These are phyloP conservation scores for Labroides dimidiatus DNA, from an alignment of 2,797 vertebrate genomes.

Conservation along the genomic window DNA sequence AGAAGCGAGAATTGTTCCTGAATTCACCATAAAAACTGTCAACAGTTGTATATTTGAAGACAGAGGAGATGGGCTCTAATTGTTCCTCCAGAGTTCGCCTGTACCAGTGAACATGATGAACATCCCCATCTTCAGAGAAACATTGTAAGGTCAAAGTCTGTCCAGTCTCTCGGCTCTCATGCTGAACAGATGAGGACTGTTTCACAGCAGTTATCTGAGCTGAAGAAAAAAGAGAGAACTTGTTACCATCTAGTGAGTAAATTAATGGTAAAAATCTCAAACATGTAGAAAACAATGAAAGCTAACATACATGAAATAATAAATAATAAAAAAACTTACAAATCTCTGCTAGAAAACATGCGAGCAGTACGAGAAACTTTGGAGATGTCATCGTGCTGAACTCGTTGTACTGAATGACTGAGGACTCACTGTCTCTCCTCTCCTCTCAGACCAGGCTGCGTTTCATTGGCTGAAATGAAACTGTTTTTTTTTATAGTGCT, in stretches of 20 bases:
- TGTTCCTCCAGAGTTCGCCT: slow-evolving; percentile 28
- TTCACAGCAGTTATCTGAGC: not conserved
- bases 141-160: slow-evolving; percentile 14
- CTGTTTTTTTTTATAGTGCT: too few species aligned
- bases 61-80: slow-evolving; percentile 8
- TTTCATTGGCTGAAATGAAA: slow-evolving; percentile 16
- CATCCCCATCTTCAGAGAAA: accelerated
- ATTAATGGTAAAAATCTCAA: too few species aligned
- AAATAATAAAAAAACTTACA: slow-evolving; percentile 26
- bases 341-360: not conserved
- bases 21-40: slow-evolving; percentile 17
- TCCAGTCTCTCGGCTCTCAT: not conserved
- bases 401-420: not conserved
- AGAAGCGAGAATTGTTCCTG: slow-evolving; percentile 24
- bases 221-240: not conserved
- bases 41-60: not conserved
- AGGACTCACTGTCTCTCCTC: not conserved
- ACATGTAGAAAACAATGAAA: too few species aligned
- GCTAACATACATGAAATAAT: too few species aligned
- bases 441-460: not conserved
- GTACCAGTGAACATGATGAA: not conserved
- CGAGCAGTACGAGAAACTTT: slow-evolving; percentile 25
- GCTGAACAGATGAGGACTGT: not conserved
- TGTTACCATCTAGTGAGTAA: too few species aligned
- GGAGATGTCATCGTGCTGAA: slow-evolving; percentile 13